Base-by-base conservation (phyloP, 2,888 invertebrate genomes). In the Neoascia interrupta region DNA sequence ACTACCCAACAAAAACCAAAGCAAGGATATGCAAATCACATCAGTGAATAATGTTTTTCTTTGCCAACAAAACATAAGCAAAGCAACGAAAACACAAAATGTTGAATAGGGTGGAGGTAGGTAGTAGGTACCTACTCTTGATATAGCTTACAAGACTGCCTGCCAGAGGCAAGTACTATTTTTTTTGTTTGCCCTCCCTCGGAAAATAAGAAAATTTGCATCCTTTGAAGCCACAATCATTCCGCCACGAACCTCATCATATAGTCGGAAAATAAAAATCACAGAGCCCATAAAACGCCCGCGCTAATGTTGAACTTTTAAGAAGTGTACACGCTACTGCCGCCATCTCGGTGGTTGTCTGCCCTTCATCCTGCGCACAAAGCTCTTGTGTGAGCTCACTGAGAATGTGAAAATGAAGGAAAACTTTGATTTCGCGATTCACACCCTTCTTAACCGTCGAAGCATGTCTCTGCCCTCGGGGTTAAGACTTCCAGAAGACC, bases 391-490 rank as follows among this genome's bases (percentile, higher is more conserved):
- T 39, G 28, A 56, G 8, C 31, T 3, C 8, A n/a, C 31, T n/a
- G n/a, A n/a, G 11, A 56, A 56, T 39, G 28, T 47, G 34, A 34
- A 53, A 49, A 53, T 56, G 47, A 66, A 16, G 39, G 45, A 66
- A 66, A 66, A 66, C 61, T 70, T 70, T 70, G 69, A 61, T 70
- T 61, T 61, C 60, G 19, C 61, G 53, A 60, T 66, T 73, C 53
- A 41, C 74, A 74, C 66, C 39, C 54, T 68, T 13, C 49, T 34
- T 49, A 64, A 60, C 74, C 74, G 26, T 68, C 60, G 60, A 68
- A 68, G 51, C 60, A n/a, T 74, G 28, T 5, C 51, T 13, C 15
- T 21, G 11, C 28, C 31, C 47, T 10, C 0, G 34, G 58, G 64
- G 34, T n/a, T 23, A 45, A 11, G 34, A 45, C 31, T 34, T 34